Percentiles rank a stretch among this genome's conserved stretches.
These are phyloP conservation scores for Patella pellucida DNA, from an alignment of 2,888 invertebrate species.

Conservation along the genomic window DNA sequence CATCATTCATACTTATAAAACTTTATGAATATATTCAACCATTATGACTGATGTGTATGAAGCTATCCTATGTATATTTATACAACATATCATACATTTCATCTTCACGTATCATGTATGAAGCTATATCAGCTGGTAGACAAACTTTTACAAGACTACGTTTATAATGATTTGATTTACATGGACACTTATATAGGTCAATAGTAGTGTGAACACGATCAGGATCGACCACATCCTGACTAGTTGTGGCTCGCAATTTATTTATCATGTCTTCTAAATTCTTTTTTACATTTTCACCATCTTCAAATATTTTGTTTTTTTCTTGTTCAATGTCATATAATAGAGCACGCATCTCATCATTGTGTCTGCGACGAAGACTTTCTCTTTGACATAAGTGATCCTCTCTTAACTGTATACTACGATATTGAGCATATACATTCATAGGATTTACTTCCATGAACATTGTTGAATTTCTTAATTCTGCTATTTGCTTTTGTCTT, in stretches of 20 bases:
- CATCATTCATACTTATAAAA: no score
- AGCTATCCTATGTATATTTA: not conserved
- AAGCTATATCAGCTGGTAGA: constrained; percentile 20
- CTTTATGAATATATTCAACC: no score
- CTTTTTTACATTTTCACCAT: not conserved
- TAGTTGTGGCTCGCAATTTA: constrained; percentile 5
- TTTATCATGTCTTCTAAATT: constrained; percentile 8
- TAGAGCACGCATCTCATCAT: constrained; percentile 3
- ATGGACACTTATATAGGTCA: constrained; percentile 14
- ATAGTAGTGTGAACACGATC: constrained; percentile 14
- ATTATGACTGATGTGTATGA: no score
- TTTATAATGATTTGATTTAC: not conserved
- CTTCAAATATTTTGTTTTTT: not conserved
- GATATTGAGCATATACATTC: not conserved
- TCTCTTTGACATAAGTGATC: not conserved
- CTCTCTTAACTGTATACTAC: not conserved
- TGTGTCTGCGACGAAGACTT: not conserved
- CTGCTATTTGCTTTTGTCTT: not conserved
- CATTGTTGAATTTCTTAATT: not conserved
- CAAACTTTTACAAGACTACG: constrained; percentile 19
- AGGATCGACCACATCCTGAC: not conserved
- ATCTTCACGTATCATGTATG: constrained; percentile 21
- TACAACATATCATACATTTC: constrained; percentile 18
- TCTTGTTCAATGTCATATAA: not conserved
- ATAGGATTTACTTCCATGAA: not conserved